These are phyloP conservation scores for Girardia tigrina DNA, from an alignment of 2,888 invertebrate genomes.

Conservation along the genomic window DNA sequence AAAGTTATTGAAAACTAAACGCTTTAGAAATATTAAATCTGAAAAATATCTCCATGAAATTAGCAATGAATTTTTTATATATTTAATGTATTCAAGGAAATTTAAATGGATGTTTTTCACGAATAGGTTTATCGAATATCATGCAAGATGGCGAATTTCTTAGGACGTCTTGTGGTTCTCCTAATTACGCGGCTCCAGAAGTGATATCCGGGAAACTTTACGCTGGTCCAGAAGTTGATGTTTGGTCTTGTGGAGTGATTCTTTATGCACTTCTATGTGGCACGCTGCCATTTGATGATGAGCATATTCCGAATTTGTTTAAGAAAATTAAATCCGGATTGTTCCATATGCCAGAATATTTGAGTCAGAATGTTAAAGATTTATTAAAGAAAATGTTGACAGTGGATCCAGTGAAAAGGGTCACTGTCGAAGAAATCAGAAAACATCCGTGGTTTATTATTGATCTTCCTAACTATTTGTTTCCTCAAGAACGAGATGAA, in stretches of 20 bases:
- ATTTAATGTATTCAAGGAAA: too few relatives aligned
- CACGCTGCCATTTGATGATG: slow-evolving; percentile 32
- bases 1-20: too few relatives aligned
- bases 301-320: slow-evolving; percentile 88
- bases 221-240: too few relatives aligned
- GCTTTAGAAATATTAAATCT: too few relatives aligned
- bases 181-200: slow-evolving; percentile 62
- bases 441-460: slow-evolving; percentile 32
- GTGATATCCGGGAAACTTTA: slow-evolving; percentile 67
- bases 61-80: too few relatives aligned
- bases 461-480: slow-evolving; percentile 62
- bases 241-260: slow-evolving; percentile 98
- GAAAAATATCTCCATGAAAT: too few relatives aligned
- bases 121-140: too few relatives aligned
- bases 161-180: slow-evolving; percentile 61
- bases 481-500: slow-evolving; percentile 90
- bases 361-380: too few relatives aligned
- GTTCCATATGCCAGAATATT: slow-evolving; percentile 61
- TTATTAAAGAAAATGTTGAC: slow-evolving; percentile 11
- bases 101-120: too few relatives aligned
- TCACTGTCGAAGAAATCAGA: too few relatives aligned
- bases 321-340: slow-evolving; percentile 72
- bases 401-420: slow-evolving; percentile 17
- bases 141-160: slow-evolving; percentile 32
- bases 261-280: too few relatives aligned